These are phyloP conservation scores for Battus philenor DNA, from an alignment of 1,140 invertebrate species.

Conservation along the genomic window DNA sequence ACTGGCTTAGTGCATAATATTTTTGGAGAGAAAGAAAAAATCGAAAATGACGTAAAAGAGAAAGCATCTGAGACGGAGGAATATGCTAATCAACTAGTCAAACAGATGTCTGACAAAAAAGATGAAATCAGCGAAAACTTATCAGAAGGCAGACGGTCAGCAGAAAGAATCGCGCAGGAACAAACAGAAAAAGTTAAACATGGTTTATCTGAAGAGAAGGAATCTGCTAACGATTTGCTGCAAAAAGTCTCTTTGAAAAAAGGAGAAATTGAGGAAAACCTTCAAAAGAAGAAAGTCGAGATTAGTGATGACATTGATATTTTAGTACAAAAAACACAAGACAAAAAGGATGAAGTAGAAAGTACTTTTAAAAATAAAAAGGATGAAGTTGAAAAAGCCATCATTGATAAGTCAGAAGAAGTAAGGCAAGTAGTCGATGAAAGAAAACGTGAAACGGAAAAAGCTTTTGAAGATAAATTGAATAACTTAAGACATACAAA, in stretches of 20 bases:
- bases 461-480: constrained; percentile 33
- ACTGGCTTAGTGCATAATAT: constrained; percentile 59
- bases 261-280: constrained; percentile 43
- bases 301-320: constrained; percentile 41
- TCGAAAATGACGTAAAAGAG: constrained; percentile 55
- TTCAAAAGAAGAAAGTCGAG: constrained; percentile 46
- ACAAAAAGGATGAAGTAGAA: constrained; percentile 22
- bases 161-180: constrained; percentile 18
- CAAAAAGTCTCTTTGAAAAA: constrained; percentile 46
- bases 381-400: constrained; percentile 24
- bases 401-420: constrained; percentile 33
- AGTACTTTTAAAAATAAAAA: constrained; percentile 28
- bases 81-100: constrained; percentile 39
- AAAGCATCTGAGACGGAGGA: constrained; percentile 55
- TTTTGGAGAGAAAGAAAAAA: constrained; percentile 64
- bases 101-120: constrained; percentile 46
- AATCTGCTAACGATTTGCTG: constrained; percentile 41
- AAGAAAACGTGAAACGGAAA: constrained; percentile 29
- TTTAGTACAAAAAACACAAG: constrained; percentile 26
- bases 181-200: constrained; percentile 30
- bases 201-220: constrained; percentile 50
- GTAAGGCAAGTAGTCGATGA: constrained; percentile 31
- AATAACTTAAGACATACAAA: constrained; percentile 35
- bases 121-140: constrained; percentile 46
- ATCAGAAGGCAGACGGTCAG: constrained; percentile 46